Evolutionary conservation across 2,888 invertebrate genomes (phyloP).

Genomic region (Cosmia pyralina): DNA sequence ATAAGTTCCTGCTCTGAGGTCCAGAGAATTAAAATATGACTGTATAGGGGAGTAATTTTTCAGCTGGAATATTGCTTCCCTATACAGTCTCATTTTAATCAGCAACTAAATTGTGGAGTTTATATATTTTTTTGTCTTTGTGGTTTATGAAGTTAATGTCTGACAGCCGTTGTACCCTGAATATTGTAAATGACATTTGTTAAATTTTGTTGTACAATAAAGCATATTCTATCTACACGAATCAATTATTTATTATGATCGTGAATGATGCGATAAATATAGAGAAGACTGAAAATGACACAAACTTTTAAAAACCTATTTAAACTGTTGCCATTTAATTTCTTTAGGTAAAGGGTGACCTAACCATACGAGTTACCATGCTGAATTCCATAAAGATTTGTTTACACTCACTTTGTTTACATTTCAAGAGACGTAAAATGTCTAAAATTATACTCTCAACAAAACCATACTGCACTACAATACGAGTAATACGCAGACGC

Average conservation of each 20-base stretch:
- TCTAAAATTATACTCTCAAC: not conserved
- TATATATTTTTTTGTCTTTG: not conserved
- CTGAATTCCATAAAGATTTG: not conserved
- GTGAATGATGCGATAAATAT: not conserved
- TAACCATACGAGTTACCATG: not conserved
- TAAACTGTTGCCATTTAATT: not conserved
- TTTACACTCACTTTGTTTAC: no score
- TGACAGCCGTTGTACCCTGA: no score
- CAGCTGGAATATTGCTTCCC: no score
- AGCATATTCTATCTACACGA: not conserved
- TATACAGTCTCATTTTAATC: no score
- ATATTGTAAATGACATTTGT: not conserved
- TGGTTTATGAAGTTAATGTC: not conserved
- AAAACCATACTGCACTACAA: slow-evolving; percentile 33
- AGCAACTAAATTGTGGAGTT: not conserved
- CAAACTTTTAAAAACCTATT: not conserved
- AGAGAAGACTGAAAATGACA: not conserved
- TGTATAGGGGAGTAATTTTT: not conserved
- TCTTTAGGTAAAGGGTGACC: no score
- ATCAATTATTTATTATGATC: not conserved
- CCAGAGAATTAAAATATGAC: slow-evolving; percentile 11
- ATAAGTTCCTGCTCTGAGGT: slow-evolving; percentile 44
- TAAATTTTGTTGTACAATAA: not conserved
- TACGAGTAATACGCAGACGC: slow-evolving; percentile 55
- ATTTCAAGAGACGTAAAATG: not conserved